Evolutionary conservation across 92 coral and sea anemone genomes (phyloP).

Genomic region (Muricea muricata): DNA sequence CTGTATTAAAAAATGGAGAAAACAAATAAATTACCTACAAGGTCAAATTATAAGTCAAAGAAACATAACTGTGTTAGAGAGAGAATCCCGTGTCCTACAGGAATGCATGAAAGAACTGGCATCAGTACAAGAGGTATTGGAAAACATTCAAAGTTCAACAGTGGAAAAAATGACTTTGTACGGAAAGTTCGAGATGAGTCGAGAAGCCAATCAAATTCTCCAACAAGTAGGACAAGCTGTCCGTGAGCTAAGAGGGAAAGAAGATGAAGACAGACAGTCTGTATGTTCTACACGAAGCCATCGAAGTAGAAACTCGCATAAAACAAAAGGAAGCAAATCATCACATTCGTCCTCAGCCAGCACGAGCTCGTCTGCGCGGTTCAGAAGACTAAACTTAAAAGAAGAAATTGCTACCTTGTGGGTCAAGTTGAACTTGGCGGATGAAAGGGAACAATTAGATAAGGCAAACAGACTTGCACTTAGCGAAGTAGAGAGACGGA

Average conservation of each 20-base stretch:
- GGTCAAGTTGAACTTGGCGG: background rate
- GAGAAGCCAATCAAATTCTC: background rate
- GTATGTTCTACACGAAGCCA: too few relatives aligned
- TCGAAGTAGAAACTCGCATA: too few relatives aligned
- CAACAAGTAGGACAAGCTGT: background rate
- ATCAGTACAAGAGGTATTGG: background rate
- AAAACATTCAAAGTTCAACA: background rate
- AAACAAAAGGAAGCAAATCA: too few relatives aligned
- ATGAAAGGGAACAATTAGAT: background rate
- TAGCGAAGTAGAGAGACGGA: background rate
- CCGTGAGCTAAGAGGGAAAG: background rate
- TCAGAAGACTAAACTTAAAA: background rate
- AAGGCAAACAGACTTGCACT: constrained; percentile 6
- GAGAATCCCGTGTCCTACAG: background rate
- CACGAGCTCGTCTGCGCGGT: background rate
- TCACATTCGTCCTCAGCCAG: background rate
- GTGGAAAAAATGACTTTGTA: background rate
- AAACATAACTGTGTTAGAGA: background rate
- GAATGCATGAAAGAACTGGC: background rate
- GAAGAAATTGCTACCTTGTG: background rate
- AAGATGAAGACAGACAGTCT: background rate
- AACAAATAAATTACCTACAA: background rate
- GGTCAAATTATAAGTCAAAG: background rate
- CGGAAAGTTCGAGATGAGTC: constrained; percentile 9
- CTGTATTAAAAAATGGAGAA: background rate